phyloP scores from a whole-genome alignment of 2,113 vertebrate species.

The Nothobranchius kuhntae region DNA sequence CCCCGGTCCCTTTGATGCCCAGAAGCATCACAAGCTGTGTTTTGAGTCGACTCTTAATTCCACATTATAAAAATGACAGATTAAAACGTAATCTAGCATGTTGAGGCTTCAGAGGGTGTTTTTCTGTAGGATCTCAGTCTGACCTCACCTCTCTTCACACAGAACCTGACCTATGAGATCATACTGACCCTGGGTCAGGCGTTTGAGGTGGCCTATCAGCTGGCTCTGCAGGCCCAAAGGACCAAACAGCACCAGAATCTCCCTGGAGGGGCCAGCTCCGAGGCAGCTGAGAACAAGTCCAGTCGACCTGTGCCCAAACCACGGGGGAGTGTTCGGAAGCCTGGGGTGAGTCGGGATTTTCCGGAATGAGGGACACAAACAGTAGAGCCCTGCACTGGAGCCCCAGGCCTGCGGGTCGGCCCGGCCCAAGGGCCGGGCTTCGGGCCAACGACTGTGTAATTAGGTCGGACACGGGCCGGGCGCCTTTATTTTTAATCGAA shows the following conservation, averaged over 20 bases:
- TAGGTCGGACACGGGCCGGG: no score
- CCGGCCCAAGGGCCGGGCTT: no score
- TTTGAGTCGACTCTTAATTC: no score
- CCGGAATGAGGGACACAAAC: no score
- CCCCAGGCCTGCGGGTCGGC: no score
- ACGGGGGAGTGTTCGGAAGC: slow-evolving; percentile 85
- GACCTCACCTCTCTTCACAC: no score
- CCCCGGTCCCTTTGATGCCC: no score
- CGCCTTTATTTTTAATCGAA: no score
- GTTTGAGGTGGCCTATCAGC: slow-evolving; percentile 98
- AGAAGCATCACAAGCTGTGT: no score
- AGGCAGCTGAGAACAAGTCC: slow-evolving; percentile 85
- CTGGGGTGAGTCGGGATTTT: slow-evolving; percentile 81
- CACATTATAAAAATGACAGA: slow-evolving; percentile 21
- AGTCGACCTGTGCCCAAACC: slow-evolving; percentile 94
- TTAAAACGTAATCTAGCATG: slow-evolving; percentile 22
- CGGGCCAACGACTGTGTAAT: no score
- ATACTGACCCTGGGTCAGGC: slow-evolving; percentile 97
- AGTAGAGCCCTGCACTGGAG: no score
- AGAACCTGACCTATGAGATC: slow-evolving; percentile 98
- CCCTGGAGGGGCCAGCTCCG: slow-evolving; percentile 67
- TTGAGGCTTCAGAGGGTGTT: slow-evolving; percentile 22
- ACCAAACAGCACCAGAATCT: slow-evolving; percentile 80
- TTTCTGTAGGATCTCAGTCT: no score
- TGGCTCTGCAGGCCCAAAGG: slow-evolving; percentile 96